Base-by-base conservation (phyloP, 1,140 invertebrate genomes). In the Metaphire vulgaris region DNA sequence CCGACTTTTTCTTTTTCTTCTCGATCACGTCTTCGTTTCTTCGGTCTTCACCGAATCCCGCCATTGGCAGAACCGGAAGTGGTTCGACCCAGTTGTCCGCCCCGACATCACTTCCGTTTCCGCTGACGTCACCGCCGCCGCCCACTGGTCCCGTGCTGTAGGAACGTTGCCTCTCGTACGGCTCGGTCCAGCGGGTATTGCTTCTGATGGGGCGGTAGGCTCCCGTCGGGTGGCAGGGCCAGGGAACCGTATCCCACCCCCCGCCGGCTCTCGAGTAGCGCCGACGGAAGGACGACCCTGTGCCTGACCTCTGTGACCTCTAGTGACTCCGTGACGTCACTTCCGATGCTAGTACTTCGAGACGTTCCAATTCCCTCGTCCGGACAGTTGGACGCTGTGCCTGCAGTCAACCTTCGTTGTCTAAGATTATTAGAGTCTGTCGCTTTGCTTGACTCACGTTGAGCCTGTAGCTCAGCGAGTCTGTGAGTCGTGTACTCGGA, bases 401-500 rank as follows among this genome's bases (percentile, higher is more conserved):
- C 41, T 56, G 41, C 41, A 12, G 41, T 21, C 6, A 56, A 12
- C 41, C 41, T 6, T 56, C 41, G 41, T 6, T 56, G 41, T n/a
- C n/a, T n/a, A n/a, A n/a, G n/a, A n/a, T n/a, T n/a, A n/a, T n/a
- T n/a, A n/a, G n/a, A 21, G 41, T 56, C 41, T 12, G 6, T 21
- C 41, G 6, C 6, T 12, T 56, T 21, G 41, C 6, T 21, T 6
- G 41, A 56, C 2, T 33, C 74, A 16, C 74, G 56, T n/a, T 28
- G 56, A 26, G 74, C 74, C 26, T 64, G 56, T 1, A 75, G 74
- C 64, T 75, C 74, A 2, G 74, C 74, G 21, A 75, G 41, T 15
- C 74, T n/a, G 30, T 68, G 64, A 16, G 74, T 28, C n/a, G 74
- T 75, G 74, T 75, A 75, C 1, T 75, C 74, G 30, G 74, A 75